Base-by-base conservation (phyloP, 2,113 vertebrate species). In the Chrysemys picta region DNA sequence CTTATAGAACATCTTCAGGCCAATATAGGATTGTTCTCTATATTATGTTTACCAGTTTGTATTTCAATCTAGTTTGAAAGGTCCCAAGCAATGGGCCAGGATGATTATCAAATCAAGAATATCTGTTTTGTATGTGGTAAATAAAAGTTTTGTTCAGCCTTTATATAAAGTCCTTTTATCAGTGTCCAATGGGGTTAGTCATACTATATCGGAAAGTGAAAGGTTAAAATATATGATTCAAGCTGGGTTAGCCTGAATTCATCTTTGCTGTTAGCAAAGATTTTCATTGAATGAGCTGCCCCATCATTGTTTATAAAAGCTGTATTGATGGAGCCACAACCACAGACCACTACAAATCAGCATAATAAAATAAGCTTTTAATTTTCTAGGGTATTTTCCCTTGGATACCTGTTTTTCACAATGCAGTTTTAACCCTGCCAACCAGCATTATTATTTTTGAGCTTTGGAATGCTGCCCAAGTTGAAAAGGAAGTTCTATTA, bases 291-390 rank as follows among this genome's bases (percentile, higher is more conserved):
- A 42, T 17, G 31, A 82, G 22, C 35, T 5, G 1, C 16, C 27
- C 29, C 21, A 3, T 38, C 2, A 0, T 0, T 4, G 5, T 35
- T 54, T 59, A 54, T 7, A 17, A n/a, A 53, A 29, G 24, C 22
- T 27, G n/a, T 22, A 11, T 21, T 4, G 13, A 50, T 5, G 22
- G 45, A 13, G 16, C 29, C 4, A 1, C 21, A 14, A 16, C 12
- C n/a, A 35, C 10, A 45, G 11, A 47, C 53, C 5, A 4, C 47
- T 42, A 53, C 42, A 57, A 57, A 57, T 42, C 86, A 75, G 56
- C n/a, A 49, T 75, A 13, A 19, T 19, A 49, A 75, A 21, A 11
- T 3, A 87, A 50, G 2, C 8, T 29, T 50, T n/a, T 56, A n/a
- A 4, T 4, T 56, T 95, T 94, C 50, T 78, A 27, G 89, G 7